phyloP scores from a whole-genome alignment of 2,113 vertebrate species.

The Oxygymnocypris stewartii region DNA sequence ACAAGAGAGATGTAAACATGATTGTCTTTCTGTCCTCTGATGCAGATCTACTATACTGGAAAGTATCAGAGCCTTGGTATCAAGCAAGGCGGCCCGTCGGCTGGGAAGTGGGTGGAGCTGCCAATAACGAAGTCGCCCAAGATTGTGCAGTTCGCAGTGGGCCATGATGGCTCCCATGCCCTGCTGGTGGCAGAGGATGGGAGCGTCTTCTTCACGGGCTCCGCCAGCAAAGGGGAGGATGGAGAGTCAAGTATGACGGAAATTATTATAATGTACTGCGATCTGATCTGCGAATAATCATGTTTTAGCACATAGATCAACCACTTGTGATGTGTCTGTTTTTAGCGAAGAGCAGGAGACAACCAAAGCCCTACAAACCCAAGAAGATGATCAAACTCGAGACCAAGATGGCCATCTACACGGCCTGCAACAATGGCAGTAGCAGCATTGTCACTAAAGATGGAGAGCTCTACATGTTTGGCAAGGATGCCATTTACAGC shows the following conservation, averaged over 20 bases:
- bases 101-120: constrained; percentile 97
- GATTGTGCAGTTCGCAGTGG: constrained; percentile 95
- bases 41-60: constrained; percentile 96
- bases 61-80: constrained; percentile 99
- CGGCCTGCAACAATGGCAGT: constrained; percentile 97
- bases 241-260: constrained; percentile 91
- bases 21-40: background rate
- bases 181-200: constrained; percentile 96
- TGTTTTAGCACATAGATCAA: background rate
- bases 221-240: constrained; percentile 97
- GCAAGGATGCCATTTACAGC: constrained; percentile 98
- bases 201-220: constrained; percentile 96
- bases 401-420: constrained; percentile 91
- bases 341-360: constrained; percentile 94
- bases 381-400: constrained; percentile 99
- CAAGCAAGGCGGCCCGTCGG: constrained; percentile 96
- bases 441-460: constrained; percentile 98
- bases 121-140: constrained; percentile 98
- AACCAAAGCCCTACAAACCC: constrained; percentile 98
- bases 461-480: constrained; percentile 99
- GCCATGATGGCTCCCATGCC: constrained; percentile 97
- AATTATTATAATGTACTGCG: background rate
- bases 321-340: constrained; percentile 10
- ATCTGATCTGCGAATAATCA: background rate
- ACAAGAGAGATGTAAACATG: background rate